Conservation (phyloP, 1,140 invertebrate species). For the Doryteuthis pealeii region DNA sequence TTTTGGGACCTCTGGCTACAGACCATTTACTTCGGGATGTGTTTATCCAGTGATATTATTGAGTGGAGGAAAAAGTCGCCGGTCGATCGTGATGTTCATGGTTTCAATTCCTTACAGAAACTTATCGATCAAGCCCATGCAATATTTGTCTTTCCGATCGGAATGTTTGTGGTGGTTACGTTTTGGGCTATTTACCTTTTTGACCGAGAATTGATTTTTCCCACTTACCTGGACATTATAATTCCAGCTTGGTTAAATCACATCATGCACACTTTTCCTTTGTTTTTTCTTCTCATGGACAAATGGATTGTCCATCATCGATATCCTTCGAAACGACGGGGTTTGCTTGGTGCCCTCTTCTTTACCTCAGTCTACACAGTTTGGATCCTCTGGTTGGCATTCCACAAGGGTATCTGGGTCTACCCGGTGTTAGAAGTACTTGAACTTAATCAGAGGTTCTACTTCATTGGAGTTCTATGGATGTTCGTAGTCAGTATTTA, state of each 20-base stretch:
- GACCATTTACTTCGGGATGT: background rate
- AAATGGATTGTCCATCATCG: background rate
- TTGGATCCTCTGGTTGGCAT: constrained; percentile 54
- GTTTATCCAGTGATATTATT: background rate
- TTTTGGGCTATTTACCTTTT: constrained; percentile 85
- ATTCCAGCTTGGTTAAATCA: constrained; percentile 88
- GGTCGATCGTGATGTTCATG: background rate
- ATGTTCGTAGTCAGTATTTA: constrained; percentile 48
- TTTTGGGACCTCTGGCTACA: background rate
- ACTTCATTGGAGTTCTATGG: constrained; percentile 69
- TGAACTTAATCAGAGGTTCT: constrained; percentile 68
- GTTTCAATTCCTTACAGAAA: background rate
- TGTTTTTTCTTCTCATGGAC: background rate
- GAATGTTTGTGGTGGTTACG: constrained; percentile 77
- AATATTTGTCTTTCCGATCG: background rate
- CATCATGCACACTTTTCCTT: constrained; percentile 64
- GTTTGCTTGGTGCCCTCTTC: background rate
- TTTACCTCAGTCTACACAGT: background rate
- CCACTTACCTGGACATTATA: constrained; percentile 74
- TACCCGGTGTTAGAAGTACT: constrained; percentile 82
- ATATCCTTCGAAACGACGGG: background rate
- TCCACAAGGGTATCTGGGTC: constrained; percentile 69
- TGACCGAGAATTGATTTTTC: constrained; percentile 83
- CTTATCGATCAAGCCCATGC: background rate
- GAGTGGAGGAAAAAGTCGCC: background rate